Conservation (phyloP, 2,113 vertebrate species). For the Chaenogobius annularis region DNA sequence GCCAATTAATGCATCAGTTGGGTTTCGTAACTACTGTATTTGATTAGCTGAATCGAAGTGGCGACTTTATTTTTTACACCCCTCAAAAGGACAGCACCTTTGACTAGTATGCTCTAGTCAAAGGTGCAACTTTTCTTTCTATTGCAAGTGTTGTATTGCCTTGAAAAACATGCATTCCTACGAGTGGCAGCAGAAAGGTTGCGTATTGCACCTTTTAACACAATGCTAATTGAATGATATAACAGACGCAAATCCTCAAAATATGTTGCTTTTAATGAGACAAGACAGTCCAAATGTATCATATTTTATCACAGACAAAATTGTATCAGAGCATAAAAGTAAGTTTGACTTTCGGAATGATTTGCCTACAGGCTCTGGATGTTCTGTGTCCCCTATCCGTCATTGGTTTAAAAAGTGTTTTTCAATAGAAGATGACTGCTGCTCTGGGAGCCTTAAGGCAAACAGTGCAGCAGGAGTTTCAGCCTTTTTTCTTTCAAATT, state of each 20-base stretch:
- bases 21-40: too few relatives aligned
- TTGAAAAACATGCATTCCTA: too few relatives aligned
- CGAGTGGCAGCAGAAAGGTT: too few relatives aligned
- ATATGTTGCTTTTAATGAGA: background rate
- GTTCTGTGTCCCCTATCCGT: conserved; percentile 57
- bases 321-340: conserved; percentile 3
- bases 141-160: too few relatives aligned
- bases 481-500: conserved; percentile 29
- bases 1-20: too few relatives aligned
- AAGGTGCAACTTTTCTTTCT: too few relatives aligned
- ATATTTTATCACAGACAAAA: background rate
- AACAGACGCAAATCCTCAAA: background rate
- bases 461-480: conserved; percentile 45
- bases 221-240: background rate
- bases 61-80: too few relatives aligned
- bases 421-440: conserved; percentile 58
- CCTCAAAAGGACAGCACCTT: too few relatives aligned
- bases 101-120: too few relatives aligned
- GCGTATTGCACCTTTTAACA: background rate
- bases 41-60: too few relatives aligned
- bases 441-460: conserved; percentile 51
- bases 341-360: conserved; percentile 44
- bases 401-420: conserved; percentile 58
- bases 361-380: conserved; percentile 60
- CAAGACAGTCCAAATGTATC: background rate